Evolutionary conservation across 2,888 invertebrate species (phyloP).

Genomic region (Therioaphis trifolii): DNA sequence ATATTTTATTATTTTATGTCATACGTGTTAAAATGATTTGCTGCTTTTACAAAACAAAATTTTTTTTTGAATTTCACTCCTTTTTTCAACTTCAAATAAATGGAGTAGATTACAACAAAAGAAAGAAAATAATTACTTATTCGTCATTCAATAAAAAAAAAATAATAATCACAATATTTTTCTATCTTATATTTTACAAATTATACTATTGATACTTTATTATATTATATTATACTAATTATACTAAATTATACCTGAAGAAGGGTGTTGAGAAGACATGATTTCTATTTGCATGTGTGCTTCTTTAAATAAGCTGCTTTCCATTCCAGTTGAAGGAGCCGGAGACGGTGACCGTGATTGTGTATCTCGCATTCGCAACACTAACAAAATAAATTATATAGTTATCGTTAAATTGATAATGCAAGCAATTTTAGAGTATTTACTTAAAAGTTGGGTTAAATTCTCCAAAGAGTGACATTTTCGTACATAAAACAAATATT

Average conservation of each 20-base stretch:
- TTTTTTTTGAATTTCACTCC: too few relatives aligned
- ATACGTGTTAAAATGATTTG: too few relatives aligned
- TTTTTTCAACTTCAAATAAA: too few relatives aligned
- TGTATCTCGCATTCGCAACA: constrained; percentile 36
- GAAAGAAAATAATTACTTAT: too few relatives aligned
- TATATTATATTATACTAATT: too few relatives aligned
- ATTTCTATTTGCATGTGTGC: constrained; percentile 87
- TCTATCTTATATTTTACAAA: too few relatives aligned
- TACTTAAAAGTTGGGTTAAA: constrained; percentile 51
- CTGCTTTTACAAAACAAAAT: too few relatives aligned
- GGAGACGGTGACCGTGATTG: constrained; percentile 81
- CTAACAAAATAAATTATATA: neutral
- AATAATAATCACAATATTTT: too few relatives aligned
- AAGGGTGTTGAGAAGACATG: constrained; percentile 75
- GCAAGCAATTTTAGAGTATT: neutral
- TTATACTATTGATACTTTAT: too few relatives aligned
- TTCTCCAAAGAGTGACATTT: constrained; percentile 59
- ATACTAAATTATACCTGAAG: constrained; percentile 70
- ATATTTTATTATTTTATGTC: too few relatives aligned
- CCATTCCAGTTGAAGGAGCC: constrained; percentile 88
- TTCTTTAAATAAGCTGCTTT: constrained; percentile 84
- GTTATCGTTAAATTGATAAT: neutral
- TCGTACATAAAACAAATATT: constrained; percentile 41
- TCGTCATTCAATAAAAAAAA: too few relatives aligned
- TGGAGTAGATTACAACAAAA: too few relatives aligned